Percentiles rank a stretch among this genome's conserved stretches.
Evolutionary conservation across 2,888 invertebrate genomes (phyloP).

Genomic region (Ormyrus labotus): DNA sequence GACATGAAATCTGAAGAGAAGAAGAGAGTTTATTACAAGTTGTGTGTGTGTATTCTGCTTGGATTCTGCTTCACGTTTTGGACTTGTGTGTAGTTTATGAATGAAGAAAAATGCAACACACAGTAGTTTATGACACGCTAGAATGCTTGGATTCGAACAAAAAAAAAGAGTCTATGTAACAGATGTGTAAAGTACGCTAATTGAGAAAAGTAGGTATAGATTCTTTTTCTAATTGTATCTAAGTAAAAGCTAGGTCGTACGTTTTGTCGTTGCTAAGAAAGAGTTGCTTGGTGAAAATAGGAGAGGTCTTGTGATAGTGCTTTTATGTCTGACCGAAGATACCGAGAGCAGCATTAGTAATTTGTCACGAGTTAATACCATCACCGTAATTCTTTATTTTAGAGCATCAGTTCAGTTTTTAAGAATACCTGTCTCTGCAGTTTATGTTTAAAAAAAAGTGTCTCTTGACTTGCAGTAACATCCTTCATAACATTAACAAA

Average conservation of each 20-base stretch:
- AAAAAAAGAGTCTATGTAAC: constrained; percentile 20
- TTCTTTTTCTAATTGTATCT: constrained; percentile 39
- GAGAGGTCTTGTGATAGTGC: constrained; percentile 59
- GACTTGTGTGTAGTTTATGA: constrained; percentile 26
- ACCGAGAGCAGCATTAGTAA: constrained; percentile 73
- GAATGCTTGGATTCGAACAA: background rate
- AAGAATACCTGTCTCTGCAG: constrained; percentile 32
- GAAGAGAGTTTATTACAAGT: constrained; percentile 8
- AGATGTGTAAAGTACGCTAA: constrained; percentile 32
- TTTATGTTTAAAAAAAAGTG: constrained; percentile 34
- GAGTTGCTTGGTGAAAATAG: constrained; percentile 52
- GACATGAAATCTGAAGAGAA: constrained; percentile 83
- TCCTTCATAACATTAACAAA: constrained; percentile 42
- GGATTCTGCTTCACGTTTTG: background rate
- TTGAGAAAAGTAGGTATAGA: constrained; percentile 17
- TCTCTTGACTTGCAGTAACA: constrained; percentile 55
- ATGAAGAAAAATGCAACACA: constrained; percentile 52
- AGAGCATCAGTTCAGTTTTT: constrained; percentile 53
- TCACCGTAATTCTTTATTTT: constrained; percentile 71
- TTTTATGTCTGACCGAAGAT: constrained; percentile 67
- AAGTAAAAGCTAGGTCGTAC: constrained; percentile 47
- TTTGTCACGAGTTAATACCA: constrained; percentile 72
- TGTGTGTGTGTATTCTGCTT: too few species aligned
- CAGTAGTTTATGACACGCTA: constrained; percentile 42
- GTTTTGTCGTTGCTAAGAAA: constrained; percentile 44